phyloP scores from a whole-genome alignment of 2,113 vertebrate species.

The Pseudorhombus dupliciocellatus region DNA sequence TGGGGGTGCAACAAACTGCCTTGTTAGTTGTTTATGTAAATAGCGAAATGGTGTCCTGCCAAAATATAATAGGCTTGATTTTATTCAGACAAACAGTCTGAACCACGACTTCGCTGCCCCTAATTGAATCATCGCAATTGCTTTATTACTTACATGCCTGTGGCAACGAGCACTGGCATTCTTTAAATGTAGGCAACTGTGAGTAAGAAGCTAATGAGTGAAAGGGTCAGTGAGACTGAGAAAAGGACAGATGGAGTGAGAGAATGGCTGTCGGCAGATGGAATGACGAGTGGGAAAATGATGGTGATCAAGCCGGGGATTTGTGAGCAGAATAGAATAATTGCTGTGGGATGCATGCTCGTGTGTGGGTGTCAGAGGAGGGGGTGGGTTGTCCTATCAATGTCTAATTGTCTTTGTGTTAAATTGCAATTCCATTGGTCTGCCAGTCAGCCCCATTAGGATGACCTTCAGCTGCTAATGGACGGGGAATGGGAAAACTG shows the following conservation, averaged over 20 bases:
- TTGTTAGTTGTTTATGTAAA: neutral
- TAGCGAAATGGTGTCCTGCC: neutral
- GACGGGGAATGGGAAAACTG: constrained; percentile 41
- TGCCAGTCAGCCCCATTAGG: constrained; percentile 58
- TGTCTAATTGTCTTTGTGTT: constrained; percentile 69
- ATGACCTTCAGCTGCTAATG: constrained; percentile 67
- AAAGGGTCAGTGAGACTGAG: constrained; percentile 61
- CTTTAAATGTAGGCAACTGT: constrained; percentile 45
- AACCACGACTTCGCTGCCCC: neutral
- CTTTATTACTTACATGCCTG: neutral
- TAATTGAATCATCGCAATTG: neutral
- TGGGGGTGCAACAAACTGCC: too few species aligned
- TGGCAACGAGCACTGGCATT: constrained; percentile 1
- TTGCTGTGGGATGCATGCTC: constrained; percentile 4
- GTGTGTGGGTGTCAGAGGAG: constrained; percentile 28
- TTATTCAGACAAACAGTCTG: neutral
- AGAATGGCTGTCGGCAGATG: constrained; percentile 52
- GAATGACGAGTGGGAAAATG: constrained; percentile 47
- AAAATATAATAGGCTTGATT: neutral
- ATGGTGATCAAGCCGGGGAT: constrained; percentile 38
- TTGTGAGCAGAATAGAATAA: constrained; percentile 46
- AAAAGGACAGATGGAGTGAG: constrained; percentile 62
- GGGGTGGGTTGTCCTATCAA: constrained; percentile 33
- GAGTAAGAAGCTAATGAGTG: constrained; percentile 64
- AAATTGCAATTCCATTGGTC: constrained; percentile 59